These are phyloP conservation scores for Dryomyza anilis DNA, from an alignment of 2,888 invertebrate genomes.

Conservation along the genomic window DNA sequence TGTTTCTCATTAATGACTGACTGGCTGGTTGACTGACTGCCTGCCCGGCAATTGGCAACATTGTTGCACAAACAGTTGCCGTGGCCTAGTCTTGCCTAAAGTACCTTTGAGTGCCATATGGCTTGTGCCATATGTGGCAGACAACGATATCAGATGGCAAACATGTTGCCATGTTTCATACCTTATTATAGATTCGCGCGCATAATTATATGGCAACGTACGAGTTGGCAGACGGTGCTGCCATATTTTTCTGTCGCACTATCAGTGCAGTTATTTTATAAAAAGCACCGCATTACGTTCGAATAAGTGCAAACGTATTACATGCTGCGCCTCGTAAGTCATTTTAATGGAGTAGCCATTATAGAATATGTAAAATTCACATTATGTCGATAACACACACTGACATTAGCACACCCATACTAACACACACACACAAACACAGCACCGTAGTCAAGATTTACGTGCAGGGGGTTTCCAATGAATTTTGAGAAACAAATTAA, in stretches of 20 bases:
- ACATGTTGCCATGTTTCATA: not conserved
- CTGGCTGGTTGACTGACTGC: too few relatives aligned
- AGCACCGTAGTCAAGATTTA: too few relatives aligned
- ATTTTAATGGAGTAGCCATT: slow-evolving; percentile 39
- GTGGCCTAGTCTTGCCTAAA: too few relatives aligned
- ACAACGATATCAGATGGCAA: too few relatives aligned
- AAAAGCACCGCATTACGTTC: slow-evolving; percentile 17
- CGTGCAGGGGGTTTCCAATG: too few relatives aligned
- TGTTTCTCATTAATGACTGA: too few relatives aligned
- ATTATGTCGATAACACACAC: slow-evolving; percentile 9
- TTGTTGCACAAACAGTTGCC: too few relatives aligned
- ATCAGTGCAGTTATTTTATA: slow-evolving; percentile 12
- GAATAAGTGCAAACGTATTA: not conserved
- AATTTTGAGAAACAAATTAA: too few relatives aligned
- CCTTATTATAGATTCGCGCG: not conserved
- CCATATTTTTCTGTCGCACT: slow-evolving; percentile 5
- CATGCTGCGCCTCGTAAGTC: slow-evolving; percentile 33
- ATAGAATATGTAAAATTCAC: slow-evolving; percentile 3
- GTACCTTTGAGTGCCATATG: too few relatives aligned
- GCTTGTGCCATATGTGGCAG: too few relatives aligned
- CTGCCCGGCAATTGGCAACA: not conserved
- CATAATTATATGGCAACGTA: not conserved
- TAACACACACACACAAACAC: too few relatives aligned
- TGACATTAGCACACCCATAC: too few relatives aligned
- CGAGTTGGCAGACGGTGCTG: not conserved